phyloP scores from a whole-genome alignment of 1,140 invertebrate species.

The Bemisia tabaci region DNA sequence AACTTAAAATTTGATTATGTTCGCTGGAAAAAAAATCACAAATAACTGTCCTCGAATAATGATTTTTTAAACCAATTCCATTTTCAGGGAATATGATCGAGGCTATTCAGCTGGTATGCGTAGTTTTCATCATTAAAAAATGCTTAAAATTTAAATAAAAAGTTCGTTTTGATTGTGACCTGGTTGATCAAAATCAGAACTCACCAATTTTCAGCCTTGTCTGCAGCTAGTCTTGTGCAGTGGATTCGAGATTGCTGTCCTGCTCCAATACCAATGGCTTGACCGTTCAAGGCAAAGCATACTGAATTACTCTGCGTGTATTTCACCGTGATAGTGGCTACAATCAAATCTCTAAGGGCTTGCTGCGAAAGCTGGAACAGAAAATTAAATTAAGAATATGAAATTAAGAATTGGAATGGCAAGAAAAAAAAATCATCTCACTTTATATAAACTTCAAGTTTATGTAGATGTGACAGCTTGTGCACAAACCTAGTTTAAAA shows the following conservation, averaged over 20 bases:
- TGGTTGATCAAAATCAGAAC: slow-evolving; percentile 14
- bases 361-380: slow-evolving; percentile 44
- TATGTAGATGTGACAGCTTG: no score
- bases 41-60: no score
- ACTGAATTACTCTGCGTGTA: slow-evolving; percentile 98
- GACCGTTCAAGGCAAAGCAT: slow-evolving; percentile 78
- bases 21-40: no score
- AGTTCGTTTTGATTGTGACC: background rate
- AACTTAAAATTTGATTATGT: no score
- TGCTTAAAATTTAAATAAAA: background rate
- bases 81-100: no score
- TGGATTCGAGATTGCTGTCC: slow-evolving; percentile 97
- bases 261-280: slow-evolving; percentile 93
- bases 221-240: slow-evolving; percentile 89
- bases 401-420: background rate
- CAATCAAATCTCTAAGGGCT: slow-evolving; percentile 79
- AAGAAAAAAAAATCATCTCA: background rate
- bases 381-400: slow-evolving; percentile 7
- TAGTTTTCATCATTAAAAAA: no score
- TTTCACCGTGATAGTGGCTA: slow-evolving; percentile 92
- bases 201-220: slow-evolving; percentile 94
- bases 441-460: no score
- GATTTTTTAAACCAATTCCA: no score
- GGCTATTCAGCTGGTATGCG: no score
- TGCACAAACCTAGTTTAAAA: no score